Evolutionary conservation across 2,888 invertebrate species (phyloP).

Genomic region (Mythimna ferrago): DNA sequence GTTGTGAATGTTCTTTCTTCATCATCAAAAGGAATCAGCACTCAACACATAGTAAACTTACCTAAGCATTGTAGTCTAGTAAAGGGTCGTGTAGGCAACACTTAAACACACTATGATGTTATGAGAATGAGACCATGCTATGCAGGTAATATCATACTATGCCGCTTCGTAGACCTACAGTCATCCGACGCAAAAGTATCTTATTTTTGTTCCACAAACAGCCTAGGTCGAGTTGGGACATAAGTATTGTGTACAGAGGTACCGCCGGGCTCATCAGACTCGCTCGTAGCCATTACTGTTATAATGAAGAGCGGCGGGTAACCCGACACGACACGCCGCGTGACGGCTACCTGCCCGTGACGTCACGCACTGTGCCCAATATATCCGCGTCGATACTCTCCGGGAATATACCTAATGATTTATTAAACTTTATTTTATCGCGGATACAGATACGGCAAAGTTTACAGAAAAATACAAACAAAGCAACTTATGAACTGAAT

Average conservation of each 20-base stretch:
- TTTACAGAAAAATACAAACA: neutral
- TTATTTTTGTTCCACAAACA: neutral
- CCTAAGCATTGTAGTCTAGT: no score
- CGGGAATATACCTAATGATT: neutral
- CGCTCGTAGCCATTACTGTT: conserved; percentile 6
- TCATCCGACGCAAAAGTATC: conserved; percentile 1
- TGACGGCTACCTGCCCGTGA: conserved; percentile 24
- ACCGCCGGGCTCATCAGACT: neutral
- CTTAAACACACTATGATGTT: no score
- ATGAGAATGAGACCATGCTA: no score
- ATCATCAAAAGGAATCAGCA: no score
- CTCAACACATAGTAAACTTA: no score
- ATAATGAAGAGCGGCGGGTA: conserved; percentile 17
- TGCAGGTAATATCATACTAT: neutral
- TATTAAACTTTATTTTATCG: conserved; percentile 11
- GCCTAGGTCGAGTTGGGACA: neutral
- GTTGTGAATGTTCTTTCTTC: no score
- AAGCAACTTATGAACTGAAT: conserved; percentile 17
- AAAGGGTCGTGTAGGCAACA: neutral
- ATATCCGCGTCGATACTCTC: conserved; percentile 24
- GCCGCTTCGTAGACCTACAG: neutral
- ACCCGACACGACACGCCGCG: conserved; percentile 8
- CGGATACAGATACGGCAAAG: neutral
- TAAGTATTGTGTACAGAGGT: conserved; percentile 2
- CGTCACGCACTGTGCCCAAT: conserved; percentile 33